Percentiles rank a stretch among this genome's conserved stretches.
Evolutionary conservation across 2,888 invertebrate species (phyloP).

Genomic region (Holacanthella duospinosa): DNA sequence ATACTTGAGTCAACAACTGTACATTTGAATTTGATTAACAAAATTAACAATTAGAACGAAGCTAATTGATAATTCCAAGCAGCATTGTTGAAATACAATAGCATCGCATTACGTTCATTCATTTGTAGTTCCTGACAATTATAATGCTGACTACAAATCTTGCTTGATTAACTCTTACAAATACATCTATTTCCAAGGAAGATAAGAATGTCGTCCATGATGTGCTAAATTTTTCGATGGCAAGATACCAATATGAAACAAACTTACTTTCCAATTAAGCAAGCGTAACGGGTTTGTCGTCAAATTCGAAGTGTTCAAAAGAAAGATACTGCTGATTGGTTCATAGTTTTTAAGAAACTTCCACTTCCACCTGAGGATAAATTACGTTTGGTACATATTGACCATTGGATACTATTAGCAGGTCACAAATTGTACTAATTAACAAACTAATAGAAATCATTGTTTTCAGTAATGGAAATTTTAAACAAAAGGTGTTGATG

Average conservation of each 20-base stretch:
- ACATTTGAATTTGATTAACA: too few relatives aligned
- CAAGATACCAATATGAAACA: not conserved
- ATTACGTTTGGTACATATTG: not conserved
- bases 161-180: too few relatives aligned
- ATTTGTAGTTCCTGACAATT: too few relatives aligned
- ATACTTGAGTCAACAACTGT: too few relatives aligned
- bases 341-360: not conserved
- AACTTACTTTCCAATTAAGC: constrained; percentile 16
- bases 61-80: too few relatives aligned
- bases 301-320: not conserved
- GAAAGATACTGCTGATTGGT: not conserved
- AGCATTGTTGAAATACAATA: too few relatives aligned
- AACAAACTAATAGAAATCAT: not conserved
- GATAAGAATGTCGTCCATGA: too few relatives aligned
- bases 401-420: not conserved
- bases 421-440: not conserved
- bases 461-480: not conserved
- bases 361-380: not conserved
- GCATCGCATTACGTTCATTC: too few relatives aligned
- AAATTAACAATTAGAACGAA: too few relatives aligned
- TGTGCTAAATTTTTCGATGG: too few relatives aligned
- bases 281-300: constrained; percentile 10
- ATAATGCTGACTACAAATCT: too few relatives aligned
- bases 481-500: not conserved
- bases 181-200: too few relatives aligned